Evolutionary conservation across 2,113 vertebrate genomes (phyloP).

Genomic region (Bagarius yarrelli): DNA sequence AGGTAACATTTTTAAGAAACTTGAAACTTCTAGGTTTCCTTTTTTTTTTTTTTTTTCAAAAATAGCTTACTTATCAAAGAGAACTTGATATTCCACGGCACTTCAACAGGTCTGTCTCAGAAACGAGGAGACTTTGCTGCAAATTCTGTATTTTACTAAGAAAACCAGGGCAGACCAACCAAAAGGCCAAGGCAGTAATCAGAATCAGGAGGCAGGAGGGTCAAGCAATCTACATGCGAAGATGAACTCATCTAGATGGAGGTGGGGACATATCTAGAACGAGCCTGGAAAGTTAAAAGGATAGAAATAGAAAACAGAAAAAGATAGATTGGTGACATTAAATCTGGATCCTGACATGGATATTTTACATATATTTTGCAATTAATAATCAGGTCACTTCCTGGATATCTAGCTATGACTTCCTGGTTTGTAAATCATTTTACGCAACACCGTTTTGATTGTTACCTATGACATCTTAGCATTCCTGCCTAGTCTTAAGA

Average conservation of each 20-base stretch:
- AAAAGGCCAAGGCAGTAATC: conserved; percentile 9
- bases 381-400: neutral
- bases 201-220: conserved; percentile 5
- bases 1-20: neutral
- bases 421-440: no score
- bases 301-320: neutral
- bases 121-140: neutral
- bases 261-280: neutral
- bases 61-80: no score
- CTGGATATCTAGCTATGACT: no score
- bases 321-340: neutral
- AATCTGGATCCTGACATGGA: neutral
- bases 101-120: neutral
- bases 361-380: neutral
- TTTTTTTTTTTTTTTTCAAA: neutral
- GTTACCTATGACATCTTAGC: no score
- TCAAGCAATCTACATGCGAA: neutral
- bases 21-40: neutral
- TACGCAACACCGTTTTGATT: no score
- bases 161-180: neutral
- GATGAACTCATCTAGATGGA: neutral
- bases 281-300: neutral
- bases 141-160: neutral
- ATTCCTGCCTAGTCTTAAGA: no score
- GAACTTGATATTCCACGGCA: neutral